These are phyloP conservation scores for Lutraria lutraria DNA, from an alignment of 2,888 invertebrate species.

Conservation along the genomic window DNA sequence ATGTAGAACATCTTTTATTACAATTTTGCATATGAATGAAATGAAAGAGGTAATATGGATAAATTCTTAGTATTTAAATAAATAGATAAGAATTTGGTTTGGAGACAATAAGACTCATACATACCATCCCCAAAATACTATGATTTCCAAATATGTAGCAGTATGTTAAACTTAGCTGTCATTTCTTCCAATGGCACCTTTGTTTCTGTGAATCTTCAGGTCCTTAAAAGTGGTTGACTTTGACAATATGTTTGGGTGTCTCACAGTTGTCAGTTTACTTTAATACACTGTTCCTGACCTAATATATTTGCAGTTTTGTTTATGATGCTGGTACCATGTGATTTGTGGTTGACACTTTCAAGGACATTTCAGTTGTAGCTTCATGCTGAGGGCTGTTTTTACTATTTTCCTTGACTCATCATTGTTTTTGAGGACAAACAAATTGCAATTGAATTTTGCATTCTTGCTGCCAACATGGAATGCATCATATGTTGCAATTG, in stretches of 20 bases:
- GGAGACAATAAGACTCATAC: no score
- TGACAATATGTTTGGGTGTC: background rate
- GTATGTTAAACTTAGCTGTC: no score
- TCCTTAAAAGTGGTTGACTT: background rate
- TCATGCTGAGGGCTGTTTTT: background rate
- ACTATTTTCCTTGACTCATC: background rate
- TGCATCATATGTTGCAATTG: constrained; percentile 5
- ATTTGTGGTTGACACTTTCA: background rate
- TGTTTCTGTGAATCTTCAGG: no score
- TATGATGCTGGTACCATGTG: background rate
- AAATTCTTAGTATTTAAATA: no score
- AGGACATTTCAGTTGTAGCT: background rate
- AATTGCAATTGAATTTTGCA: background rate
- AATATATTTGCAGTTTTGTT: background rate
- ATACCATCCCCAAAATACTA: no score
- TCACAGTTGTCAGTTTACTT: constrained; percentile 4
- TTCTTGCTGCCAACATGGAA: background rate
- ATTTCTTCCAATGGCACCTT: no score
- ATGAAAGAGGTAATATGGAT: no score
- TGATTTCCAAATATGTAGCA: no score
- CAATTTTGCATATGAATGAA: no score
- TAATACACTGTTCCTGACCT: background rate
- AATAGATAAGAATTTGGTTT: no score
- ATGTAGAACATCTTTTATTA: no score
- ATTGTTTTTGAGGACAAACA: background rate